Base-by-base conservation (phyloP, 1,140 invertebrate species). In the Oreohelix idahoensis region DNA sequence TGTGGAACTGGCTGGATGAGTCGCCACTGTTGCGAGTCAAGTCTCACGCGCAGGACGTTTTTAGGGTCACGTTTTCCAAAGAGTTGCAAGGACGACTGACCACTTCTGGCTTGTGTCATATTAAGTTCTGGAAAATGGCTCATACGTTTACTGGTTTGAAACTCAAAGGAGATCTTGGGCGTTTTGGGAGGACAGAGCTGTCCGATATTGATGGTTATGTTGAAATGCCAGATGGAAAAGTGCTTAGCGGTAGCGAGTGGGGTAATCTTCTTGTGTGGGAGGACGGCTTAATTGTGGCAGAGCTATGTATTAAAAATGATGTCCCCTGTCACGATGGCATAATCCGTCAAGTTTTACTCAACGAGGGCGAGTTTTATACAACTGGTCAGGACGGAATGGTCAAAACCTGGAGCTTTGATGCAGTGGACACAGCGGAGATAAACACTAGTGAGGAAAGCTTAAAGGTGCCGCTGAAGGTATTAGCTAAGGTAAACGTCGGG, bases 101-200 rank as follows among this genome's bases (percentile, higher is more conserved):
- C 2, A 95, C 96, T 0, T 94, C 95, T 85, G 96, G 96, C 71
- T 92, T 88, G 91, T 94, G 94, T 35, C 96, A 97, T 90, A 96
- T 98, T 78, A 96, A 96, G 93, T 97, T 97, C 93, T 98, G 97
- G 97, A 97, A 96, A 94, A 97, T 97, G 95, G 95, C 95, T 0
- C 87, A 94, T 83, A 97, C 97, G 0, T 97, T 97, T 88, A 97
- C 96, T 0, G 96, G 96, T 0, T 90, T 97, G 0, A 98, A 98
- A 91, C 92, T 98, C 8, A 95, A 97, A 92, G 96, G 96, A 0
- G 94, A 95, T 88, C 88, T 96, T 32, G 96, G 96, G 0, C 94
- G 95, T 89, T 98, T 97, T 93, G 96, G 96, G 1, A 96, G 96
- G 93, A 97, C 96, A 17, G 96, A 97, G 92, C 96, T 97, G 79